Base-by-base conservation (phyloP, 2,797 vertebrate species). In the Ataeniobius toweri region DNA sequence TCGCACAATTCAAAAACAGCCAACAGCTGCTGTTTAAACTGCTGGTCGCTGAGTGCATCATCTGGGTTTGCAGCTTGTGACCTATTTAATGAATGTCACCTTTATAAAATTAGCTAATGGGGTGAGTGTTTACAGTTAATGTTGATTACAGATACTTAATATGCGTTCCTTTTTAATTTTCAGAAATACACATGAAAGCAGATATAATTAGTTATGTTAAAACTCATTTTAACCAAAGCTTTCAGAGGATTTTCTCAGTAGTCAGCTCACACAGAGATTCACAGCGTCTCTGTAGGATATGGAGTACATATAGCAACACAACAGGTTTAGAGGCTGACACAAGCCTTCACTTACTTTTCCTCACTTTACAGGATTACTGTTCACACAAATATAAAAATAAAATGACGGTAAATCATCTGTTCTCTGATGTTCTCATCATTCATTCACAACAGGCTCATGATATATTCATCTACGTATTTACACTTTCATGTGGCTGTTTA, bases 371-470 rank as follows among this genome's bases (percentile, higher is more conserved):
- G 65, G 9, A 14, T n/a, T 5, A 41, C 3, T 63, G 6, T 70
- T 85, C 56, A 80, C 16, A 77, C 13, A 76, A 39, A 80, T 31
- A 5, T 0, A 79, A 79, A 79, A 84, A 79, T 73, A 2, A n/a
- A 83, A 77, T 5, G 0, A 87, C 61, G 71, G 48, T 39, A 67
- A 55, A 82, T 80, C 55, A 58, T 24, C n/a, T 63, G 2, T 10
- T 80, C 51, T 74, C 26, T 77, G 51, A 77, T 82, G 80, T 61
- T 72, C 79, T 88, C 89, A 41, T n/a, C 65, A 44, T 44, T 68
- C 39, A 91, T 91, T 90, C 83, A 68, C 79, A 8, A 74, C 75
- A 79, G 74, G 69, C 79, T 88, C 76, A 79, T 77, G 75, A 83
- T 13, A 78, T 68, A 80, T 77, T 80, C 70, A 79, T 74, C 55